Evolutionary conservation across 1,140 invertebrate genomes (phyloP).

Genomic region (Lepidurus apus): DNA sequence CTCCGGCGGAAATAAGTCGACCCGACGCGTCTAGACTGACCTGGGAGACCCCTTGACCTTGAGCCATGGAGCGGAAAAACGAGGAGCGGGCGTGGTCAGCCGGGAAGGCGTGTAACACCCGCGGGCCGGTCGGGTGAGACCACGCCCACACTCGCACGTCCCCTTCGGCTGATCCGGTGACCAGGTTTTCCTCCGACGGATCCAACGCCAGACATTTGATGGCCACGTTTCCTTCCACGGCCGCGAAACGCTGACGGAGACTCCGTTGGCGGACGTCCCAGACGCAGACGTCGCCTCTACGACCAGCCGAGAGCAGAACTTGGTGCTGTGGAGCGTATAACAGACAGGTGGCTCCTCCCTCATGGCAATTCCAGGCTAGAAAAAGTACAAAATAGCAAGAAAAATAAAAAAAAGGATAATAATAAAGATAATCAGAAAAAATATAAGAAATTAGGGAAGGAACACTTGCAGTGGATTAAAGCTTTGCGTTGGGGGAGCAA

Average conservation of each 20-base stretch:
- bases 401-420: neutral
- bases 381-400: slow-evolving; percentile 27
- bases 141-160: slow-evolving; percentile 81
- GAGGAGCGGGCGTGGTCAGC: slow-evolving; percentile 74
- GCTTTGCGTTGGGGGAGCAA: slow-evolving; percentile 90
- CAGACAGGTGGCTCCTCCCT: slow-evolving; percentile 76
- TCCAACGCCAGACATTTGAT: slow-evolving; percentile 93
- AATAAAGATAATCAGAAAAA: neutral
- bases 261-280: slow-evolving; percentile 86
- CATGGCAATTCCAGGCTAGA: slow-evolving; percentile 84
- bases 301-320: slow-evolving; percentile 86
- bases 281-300: slow-evolving; percentile 91
- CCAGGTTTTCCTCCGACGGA: slow-evolving; percentile 92
- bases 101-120: slow-evolving; percentile 76
- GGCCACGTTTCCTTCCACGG: slow-evolving; percentile 54
- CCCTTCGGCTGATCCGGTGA: slow-evolving; percentile 95
- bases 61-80: slow-evolving; percentile 51
- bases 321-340: slow-evolving; percentile 90
- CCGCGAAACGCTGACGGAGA: slow-evolving; percentile 80
- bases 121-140: slow-evolving; percentile 63
- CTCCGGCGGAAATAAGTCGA: slow-evolving; percentile 93
- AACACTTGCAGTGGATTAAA: slow-evolving; percentile 68
- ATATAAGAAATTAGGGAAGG: neutral
- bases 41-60: slow-evolving; percentile 52
- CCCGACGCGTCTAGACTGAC: slow-evolving; percentile 67